Percentiles rank a stretch among this genome's conserved stretches.
These are phyloP conservation scores for Choloepus didactylus DNA, from an alignment of 2,797 vertebrate genomes.

Conservation along the genomic window DNA sequence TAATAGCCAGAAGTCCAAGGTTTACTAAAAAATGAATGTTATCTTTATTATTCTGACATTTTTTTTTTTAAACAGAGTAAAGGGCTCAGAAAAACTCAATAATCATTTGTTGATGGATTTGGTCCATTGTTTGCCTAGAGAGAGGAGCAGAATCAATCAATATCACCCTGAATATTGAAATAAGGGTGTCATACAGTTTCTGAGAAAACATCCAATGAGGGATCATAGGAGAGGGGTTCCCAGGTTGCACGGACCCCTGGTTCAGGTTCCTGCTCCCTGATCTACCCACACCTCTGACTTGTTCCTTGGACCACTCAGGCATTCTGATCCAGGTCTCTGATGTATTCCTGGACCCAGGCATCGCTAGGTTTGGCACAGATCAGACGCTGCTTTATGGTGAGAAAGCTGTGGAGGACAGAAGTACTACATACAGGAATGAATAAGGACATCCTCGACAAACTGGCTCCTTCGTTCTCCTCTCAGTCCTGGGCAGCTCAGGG, in stretches of 20 bases:
- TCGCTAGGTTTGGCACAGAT: background rate
- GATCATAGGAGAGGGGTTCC: background rate
- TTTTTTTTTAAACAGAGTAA: background rate
- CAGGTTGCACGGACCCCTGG: background rate
- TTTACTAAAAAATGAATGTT: constrained; percentile 29
- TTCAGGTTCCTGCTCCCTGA: background rate
- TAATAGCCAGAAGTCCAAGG: background rate
- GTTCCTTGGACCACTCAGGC: background rate
- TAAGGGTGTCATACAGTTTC: background rate
- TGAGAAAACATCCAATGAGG: background rate
- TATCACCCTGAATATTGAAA: background rate
- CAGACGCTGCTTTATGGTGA: background rate
- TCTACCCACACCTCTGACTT: background rate
- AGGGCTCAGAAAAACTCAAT: background rate
- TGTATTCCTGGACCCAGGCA: constrained; percentile 39
- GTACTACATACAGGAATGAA: background rate
- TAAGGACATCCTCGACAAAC: background rate
- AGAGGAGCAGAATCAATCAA: background rate
- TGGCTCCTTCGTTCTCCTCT: background rate
- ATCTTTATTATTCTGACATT: constrained; percentile 44
- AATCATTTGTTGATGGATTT: background rate
- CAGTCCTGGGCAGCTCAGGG: background rate
- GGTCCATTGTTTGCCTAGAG: background rate
- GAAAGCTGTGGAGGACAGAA: constrained; percentile 38
- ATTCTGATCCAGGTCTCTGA: background rate